Percentiles rank a stretch among this genome's conserved stretches.
These are phyloP conservation scores for Drosophila tani DNA, from an alignment of 1,140 invertebrate species.

Conservation along the genomic window DNA sequence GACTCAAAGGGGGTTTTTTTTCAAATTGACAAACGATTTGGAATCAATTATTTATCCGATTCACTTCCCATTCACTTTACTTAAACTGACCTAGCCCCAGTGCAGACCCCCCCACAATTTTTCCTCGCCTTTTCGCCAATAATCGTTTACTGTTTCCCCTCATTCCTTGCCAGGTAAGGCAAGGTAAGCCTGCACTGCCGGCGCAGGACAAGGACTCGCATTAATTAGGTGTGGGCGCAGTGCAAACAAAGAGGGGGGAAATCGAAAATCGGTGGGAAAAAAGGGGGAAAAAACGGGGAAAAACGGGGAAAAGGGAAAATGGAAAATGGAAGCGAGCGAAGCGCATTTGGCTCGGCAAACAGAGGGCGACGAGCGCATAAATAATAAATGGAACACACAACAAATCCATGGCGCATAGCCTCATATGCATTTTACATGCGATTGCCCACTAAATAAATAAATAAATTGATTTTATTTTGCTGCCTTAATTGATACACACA, in stretches of 20 bases:
- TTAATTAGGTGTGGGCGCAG: constrained; percentile 39
- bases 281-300: neutral
- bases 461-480: constrained; percentile 62
- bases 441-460: constrained; percentile 54
- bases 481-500: constrained; percentile 56
- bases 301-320: neutral
- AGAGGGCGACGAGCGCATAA: constrained; percentile 17
- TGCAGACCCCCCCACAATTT: neutral
- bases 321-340: neutral
- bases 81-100: neutral
- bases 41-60: constrained; percentile 26
- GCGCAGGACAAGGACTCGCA: constrained; percentile 14
- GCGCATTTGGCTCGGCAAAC: constrained; percentile 5
- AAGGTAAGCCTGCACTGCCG: constrained; percentile 16
- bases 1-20: neutral
- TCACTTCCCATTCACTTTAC: constrained; percentile 1
- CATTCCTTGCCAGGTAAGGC: neutral
- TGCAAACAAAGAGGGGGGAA: constrained; percentile 9
- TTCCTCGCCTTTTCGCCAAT: neutral
- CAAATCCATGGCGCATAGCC: constrained; percentile 55
- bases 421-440: constrained; percentile 59
- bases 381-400: constrained; percentile 52
- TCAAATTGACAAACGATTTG: constrained; percentile 14
- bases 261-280: neutral
- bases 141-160: neutral